Evolutionary conservation across 2,888 invertebrate genomes (phyloP), one percentile per base, ranked within the genome.

Genomic region (Ariolimax columbianus): DNA sequence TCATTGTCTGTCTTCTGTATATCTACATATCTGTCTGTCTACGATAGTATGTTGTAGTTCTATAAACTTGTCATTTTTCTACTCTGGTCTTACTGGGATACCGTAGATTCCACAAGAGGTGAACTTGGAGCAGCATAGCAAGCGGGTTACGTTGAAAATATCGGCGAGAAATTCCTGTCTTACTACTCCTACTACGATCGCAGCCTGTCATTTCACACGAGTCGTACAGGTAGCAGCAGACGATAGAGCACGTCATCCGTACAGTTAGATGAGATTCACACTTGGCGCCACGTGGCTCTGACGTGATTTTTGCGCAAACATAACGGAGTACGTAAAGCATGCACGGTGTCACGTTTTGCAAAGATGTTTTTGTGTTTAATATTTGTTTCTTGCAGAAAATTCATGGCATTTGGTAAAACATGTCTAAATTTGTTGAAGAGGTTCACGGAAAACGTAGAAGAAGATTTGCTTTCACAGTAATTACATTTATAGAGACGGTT

Each of bases 161-260:
- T 51, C 81, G 81, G 80, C 43, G 51, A 55, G 51, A 81, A 81
- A 81, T 81, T 81, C 81, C 81, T 36, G 14, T 47, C 51, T 72
- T 81, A 81, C 81, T 81, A 81, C 59, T 72, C 40, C 26, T 79
- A 79, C 79, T 79, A 79, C 79, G 68, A 79, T 3, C 30, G 14
- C 23, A 33, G 43, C 43, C 36, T 7, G 79, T 79, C 79, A 59
- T 66, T 66, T 38, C 55, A 59, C 55, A 33, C 59, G 33, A 36
- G 43, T 40, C 17, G n/a, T 66, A 66, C 66, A 78, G 55, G 78
- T 63, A 78, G 66, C 66, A 59, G 59, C 77, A 59, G 36, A 26
- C 40, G 73, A 47, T 30, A 47, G 47, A 47, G 40, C 47, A 40
- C 72, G 70, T 70, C 36, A 72, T 72, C 72, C 23, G 26, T 72